Base-by-base conservation (phyloP, 2,888 invertebrate genomes). In the Drosophila formosana region DNA sequence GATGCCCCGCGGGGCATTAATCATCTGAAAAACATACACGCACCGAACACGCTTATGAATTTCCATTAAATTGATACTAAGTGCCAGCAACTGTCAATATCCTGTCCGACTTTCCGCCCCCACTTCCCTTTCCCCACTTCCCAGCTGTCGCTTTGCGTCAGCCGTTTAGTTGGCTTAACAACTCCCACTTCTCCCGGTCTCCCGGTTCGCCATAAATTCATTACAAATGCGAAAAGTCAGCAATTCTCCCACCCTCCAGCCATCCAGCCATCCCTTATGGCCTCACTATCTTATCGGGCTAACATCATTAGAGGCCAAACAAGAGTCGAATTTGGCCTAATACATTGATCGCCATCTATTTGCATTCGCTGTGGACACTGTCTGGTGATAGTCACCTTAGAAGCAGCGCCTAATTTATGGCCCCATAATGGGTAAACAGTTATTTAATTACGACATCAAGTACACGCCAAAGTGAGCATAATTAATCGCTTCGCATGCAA, bases 51-150 rank as follows among this genome's bases (percentile, higher is more conserved):
- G 30, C n/a, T 66, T 64, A 74, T 82, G 72, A 80, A 86, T 61
- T 84, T 77, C 66, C 73, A 63, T 79, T 82, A 81, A 89, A 82
- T 84, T 84, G 82, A 80, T 72, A 84, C 62, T 74, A 72, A 88
- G 72, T 76, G 78, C 61, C 65, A 41, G 47, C 61, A 64, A 64
- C 51, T 73, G 77, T 89, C 84, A 84, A 86, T 83, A 80, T 64
- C 68, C 67, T 47, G 63, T 58, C 50, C 8, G 39, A 28, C 37
- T 46, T 41, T 25, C 8, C 30, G 25, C 23, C 18, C 18, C 18
- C 18, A 18, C n/a, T 26, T 25, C 37, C 25, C 43, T 32, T n/a
- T 9, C n/a, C 37, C 26, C 4, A 18, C 5, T 13, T 18, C 7
- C 3, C 18, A 13, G n/a, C 23, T 23, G 37, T 11, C 30, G 23